Conservation (phyloP, 2,113 vertebrate species). For the Gobio gobio region DNA sequence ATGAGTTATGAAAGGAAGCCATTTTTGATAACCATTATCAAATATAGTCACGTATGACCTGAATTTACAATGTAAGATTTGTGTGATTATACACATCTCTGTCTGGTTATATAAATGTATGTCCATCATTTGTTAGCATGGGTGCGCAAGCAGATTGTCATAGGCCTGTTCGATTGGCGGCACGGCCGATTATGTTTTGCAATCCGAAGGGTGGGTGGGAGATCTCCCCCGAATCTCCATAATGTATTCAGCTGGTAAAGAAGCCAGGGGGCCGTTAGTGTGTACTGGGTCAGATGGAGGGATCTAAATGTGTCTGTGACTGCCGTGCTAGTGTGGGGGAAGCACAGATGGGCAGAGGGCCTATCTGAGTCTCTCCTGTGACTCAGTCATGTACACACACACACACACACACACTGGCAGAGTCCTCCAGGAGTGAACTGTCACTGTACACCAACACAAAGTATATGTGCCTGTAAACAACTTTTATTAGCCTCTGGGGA, state of each 20-base stretch:
- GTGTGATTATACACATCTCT: background rate
- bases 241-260: slow-evolving; percentile 37
- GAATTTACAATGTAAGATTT: background rate
- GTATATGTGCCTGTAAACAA: slow-evolving; percentile 37
- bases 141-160: slow-evolving; percentile 31
- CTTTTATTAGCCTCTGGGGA: slow-evolving; percentile 27
- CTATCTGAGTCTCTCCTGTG: slow-evolving; percentile 63
- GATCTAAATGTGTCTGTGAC: slow-evolving; percentile 63
- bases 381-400: slow-evolving; percentile 68
- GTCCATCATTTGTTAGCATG: slow-evolving; percentile 3
- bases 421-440: slow-evolving; percentile 37
- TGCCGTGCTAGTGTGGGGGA: slow-evolving; percentile 63
- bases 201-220: slow-evolving; percentile 19
- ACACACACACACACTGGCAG: slow-evolving; percentile 23
- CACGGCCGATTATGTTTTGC: background rate
- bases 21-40: slow-evolving; percentile 22
- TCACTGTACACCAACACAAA: slow-evolving; percentile 25
- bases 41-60: background rate
- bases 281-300: slow-evolving; percentile 62
- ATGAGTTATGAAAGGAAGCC: slow-evolving; percentile 5
- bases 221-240: slow-evolving; percentile 22
- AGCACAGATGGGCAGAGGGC: slow-evolving; percentile 71
- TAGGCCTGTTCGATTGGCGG: slow-evolving; percentile 26
- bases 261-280: slow-evolving; percentile 21
- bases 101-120: slow-evolving; percentile 9